Evolutionary conservation across 1,140 invertebrate genomes (phyloP), one percentile per base, ranked within the genome.

Genomic region (Leptopilina clavipes): DNA sequence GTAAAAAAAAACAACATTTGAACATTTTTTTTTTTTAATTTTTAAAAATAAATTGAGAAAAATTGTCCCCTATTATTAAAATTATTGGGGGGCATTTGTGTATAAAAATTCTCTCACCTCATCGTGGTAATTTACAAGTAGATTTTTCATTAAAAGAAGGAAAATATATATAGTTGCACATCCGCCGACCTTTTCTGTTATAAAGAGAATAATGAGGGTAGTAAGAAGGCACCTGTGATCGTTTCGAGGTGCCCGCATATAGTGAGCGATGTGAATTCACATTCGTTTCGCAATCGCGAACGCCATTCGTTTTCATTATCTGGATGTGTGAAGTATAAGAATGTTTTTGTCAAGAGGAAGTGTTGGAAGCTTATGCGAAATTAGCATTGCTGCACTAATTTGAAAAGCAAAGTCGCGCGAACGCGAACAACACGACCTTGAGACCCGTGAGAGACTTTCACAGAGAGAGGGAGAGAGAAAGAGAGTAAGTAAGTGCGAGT

Each of bases 61-160:
- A n/a, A n/a, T n/a, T n/a, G n/a, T n/a, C 25, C 25, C 25, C 25
- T 31, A 31, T 31, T 31, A 3, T 31, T 31, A 31, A 31, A 31
- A 31, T 31, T 5, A 31, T 31, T 2, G 25, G 25, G 25, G 25
- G 1, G 25, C 5, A 31, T 31, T 31, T 2, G 25, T 31, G 5
- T 31, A 31, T 31, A 5, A 31, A 31, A 31, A 31, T 1, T 31
- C 25, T 31, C 25, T 31, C 25, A 31, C 25, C 1, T 31, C 25
- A 31, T 31, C 5, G 25, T 31, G n/a, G n/a, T 31, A 31, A 2
- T 31, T 31, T 31, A 2, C n/a, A n/a, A n/a, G n/a, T n/a, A n/a
- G n/a, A n/a, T 31, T 78, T 72, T 48, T 56, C 48, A n/a, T n/a
- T 76, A 79, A 76, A 56, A 71, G 65, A 65, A 19, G 10, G 3